Evolutionary conservation across 2,797 vertebrate genomes (phyloP), one percentile per base, ranked within the genome.

Genomic region (Alectoris magna): DNA sequence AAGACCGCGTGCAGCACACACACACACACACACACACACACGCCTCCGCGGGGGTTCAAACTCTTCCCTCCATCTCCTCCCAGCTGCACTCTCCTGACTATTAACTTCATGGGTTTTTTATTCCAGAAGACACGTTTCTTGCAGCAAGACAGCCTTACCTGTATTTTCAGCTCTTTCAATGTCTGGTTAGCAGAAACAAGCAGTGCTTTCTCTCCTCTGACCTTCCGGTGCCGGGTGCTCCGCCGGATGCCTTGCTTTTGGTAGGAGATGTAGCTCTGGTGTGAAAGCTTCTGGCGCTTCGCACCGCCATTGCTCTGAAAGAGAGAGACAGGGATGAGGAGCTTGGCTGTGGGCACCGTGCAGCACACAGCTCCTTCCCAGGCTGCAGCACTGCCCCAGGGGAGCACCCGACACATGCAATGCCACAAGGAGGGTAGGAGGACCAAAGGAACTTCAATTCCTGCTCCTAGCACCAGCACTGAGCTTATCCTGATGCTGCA

Each of bases 181-280:
- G 99, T 99, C 95, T 99, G 99, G 93, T 98, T 99, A 8, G 99
- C 99, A 8, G 99, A 99, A 86, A 99, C 99, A 0, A 99, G 98
- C 78, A 99, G 98, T 0, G 99, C 99, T 81, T 99, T 99, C 95
- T 99, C 99, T 13, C 99, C 99, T 7, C 99, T 87, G 38, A 99
- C 98, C 78, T 99, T 99, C 34, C 99, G 96, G 96, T 99, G 99
- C 38, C 99, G 97, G 3, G 98, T 99, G 95, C 99, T 99, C 29
- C 99, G 98, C 63, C 99, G 97, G 95, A 99, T 99, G 29, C 98
- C 98, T 36, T 96, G 95, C 34, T 98, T 97, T 36, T 98, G 98
- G 95, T 95, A 95, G 27, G 89, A 26, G 64, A 95, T 27, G 1
- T 97, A 97, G 79, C 96, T 97, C 46, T 97, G 97, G 46, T 97